Evolutionary conservation across 2,888 invertebrate species (phyloP).

Genomic region (Rugalucina vietnamica): DNA sequence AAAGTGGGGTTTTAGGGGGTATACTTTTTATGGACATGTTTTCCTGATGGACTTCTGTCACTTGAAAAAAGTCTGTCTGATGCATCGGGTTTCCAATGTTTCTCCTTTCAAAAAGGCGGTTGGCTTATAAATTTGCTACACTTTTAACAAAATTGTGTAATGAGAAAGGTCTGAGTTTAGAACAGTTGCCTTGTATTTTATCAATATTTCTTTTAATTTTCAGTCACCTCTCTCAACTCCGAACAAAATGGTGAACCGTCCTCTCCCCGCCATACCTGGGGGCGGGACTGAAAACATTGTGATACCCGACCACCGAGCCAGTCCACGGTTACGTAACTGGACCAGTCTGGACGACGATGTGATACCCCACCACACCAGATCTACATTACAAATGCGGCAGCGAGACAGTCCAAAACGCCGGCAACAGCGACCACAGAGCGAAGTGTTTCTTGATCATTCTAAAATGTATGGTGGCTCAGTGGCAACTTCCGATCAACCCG

Average conservation of each 20-base stretch:
- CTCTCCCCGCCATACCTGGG: slow-evolving; percentile 76
- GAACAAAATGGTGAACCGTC: slow-evolving; percentile 76
- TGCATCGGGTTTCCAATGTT: too few relatives aligned
- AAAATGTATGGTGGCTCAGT: slow-evolving; percentile 39
- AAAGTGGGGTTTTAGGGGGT: too few relatives aligned
- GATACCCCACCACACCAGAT: slow-evolving; percentile 59
- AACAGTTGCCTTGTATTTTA: too few relatives aligned
- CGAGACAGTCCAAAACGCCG: slow-evolving; percentile 65
- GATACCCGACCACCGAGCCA: slow-evolving; percentile 50
- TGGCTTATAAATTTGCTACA: too few relatives aligned
- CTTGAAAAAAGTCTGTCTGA: too few relatives aligned
- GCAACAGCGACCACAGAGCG: slow-evolving; percentile 67
- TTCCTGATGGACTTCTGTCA: too few relatives aligned
- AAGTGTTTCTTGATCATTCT: slow-evolving; percentile 64
- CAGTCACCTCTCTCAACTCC: slow-evolving; percentile 50
- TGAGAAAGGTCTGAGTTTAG: too few relatives aligned
- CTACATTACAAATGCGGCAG: slow-evolving; percentile 50
- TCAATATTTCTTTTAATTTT: too few relatives aligned
- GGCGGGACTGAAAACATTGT: slow-evolving; percentile 28
- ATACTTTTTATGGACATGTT: too few relatives aligned
- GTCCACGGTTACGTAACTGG: slow-evolving; percentile 65
- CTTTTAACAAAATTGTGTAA: too few relatives aligned
- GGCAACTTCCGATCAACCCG: slow-evolving; percentile 56
- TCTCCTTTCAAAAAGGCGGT: too few relatives aligned
- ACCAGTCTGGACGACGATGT: slow-evolving; percentile 70